Base-by-base conservation (phyloP, 2,888 invertebrate species). In the Dolichomitus sp. region DNA sequence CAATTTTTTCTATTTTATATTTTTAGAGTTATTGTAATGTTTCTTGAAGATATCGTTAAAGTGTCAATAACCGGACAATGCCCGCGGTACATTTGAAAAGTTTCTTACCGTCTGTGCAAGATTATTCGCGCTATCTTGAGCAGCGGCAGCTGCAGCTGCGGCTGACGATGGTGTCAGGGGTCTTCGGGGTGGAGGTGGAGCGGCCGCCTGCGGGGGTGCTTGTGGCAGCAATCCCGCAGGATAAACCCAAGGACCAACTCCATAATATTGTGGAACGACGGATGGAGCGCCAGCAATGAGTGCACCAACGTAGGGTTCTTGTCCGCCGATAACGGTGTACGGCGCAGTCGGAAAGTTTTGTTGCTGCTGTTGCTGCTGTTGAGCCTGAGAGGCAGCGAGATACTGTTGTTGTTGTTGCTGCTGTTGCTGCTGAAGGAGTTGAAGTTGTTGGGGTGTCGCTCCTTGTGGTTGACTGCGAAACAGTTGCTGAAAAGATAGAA, bases 241-340 rank as follows among this genome's bases (percentile, higher is more conserved):
- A 94, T 99, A 99, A 91, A 99, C 97, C 98, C 99, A 99, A 40
- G 98, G 98, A 68, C 97, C 97, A 87, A 98, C 97, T 79, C 98
- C 97, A 94, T 99, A 99, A 95, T 99, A 99, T 91, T 98, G 98
- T 72, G 98, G 98, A 90, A 98, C 95, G 76, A 95, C 95, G 2
- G 93, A 91, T 14, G 93, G 92, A 95, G 94, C 97, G 95, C 94
- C 96, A 91, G 98, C 96, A 91, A 97, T 96, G 91, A 98, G 95
- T 80, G 97, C 96, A 90, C 96, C 96, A 91, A 97, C 97, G 94
- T 98, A 98, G 40, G 98, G 98, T 88, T 97, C 97, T 93, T 97
- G 97, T 42, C 95, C 95, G 70, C 98, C 96, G 94, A 98, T 98
- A 90, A 98, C 97, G 90, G 98, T 97, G 93, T 98, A 98, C 74